phyloP scores from a whole-genome alignment of 2,888 invertebrate genomes.

The Watsonalla cultraria region DNA sequence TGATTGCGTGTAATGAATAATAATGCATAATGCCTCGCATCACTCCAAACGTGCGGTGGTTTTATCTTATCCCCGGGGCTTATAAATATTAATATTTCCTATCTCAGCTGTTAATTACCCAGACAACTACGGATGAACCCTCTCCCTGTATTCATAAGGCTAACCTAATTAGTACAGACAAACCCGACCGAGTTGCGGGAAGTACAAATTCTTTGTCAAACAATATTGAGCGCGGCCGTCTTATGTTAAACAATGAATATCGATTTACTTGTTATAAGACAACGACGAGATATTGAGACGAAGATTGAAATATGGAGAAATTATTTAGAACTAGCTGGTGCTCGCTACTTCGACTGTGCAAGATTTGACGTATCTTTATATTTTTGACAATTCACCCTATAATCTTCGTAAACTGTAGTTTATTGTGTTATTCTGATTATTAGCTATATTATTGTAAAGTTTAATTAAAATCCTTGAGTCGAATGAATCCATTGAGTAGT shows the following conservation, averaged over 20 bases:
- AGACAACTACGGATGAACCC: conserved; percentile 64
- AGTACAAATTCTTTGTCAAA: conserved; percentile 43
- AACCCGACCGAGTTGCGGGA: conserved; percentile 43
- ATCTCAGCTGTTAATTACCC: conserved; percentile 70
- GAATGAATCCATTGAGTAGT: too few relatives aligned
- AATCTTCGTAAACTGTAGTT: too few relatives aligned
- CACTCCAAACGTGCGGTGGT: conserved; percentile 49
- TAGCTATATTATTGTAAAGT: too few relatives aligned
- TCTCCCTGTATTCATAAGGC: conserved; percentile 65
- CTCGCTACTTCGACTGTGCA: too few relatives aligned
- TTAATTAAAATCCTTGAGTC: too few relatives aligned
- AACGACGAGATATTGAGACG: not conserved
- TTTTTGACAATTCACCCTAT: too few relatives aligned
- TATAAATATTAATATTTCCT: conserved; percentile 75
- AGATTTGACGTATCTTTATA: too few relatives aligned
- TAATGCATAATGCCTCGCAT: conserved; percentile 57
- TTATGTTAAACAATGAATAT: not conserved
- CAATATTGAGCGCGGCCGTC: conserved; percentile 18
- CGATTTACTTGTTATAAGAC: not conserved
- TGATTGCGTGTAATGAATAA: conserved; percentile 32
- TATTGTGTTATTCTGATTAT: too few relatives aligned
- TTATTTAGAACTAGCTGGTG: too few relatives aligned
- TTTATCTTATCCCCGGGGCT: conserved; percentile 41
- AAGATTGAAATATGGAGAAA: not conserved
- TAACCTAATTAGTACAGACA: conserved; percentile 66